These are phyloP conservation scores for Mohoua ochrocephala DNA, from an alignment of 2,113 vertebrate genomes.

Conservation along the genomic window DNA sequence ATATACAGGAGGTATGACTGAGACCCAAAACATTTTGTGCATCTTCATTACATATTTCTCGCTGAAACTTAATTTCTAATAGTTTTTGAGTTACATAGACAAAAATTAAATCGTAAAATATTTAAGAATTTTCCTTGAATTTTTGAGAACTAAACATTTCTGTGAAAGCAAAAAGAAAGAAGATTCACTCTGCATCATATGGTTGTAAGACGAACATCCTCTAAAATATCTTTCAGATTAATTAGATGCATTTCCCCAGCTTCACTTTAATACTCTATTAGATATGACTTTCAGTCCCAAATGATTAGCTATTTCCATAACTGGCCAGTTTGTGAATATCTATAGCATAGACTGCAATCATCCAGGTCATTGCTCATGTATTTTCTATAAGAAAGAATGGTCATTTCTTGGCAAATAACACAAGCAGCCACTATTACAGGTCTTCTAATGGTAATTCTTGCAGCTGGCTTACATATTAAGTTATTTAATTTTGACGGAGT, in stretches of 20 bases:
- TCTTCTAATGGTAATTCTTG: neutral
- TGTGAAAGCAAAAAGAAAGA: neutral
- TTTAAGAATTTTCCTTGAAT: neutral
- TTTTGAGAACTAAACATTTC: neutral
- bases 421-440: neutral
- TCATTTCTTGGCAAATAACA: neutral
- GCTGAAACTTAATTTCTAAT: neutral
- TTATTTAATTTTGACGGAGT: neutral
- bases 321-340: neutral
- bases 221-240: neutral
- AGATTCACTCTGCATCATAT: neutral
- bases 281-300: neutral
- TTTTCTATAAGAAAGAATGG: neutral
- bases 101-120: neutral
- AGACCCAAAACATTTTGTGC: neutral
- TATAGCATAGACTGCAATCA: neutral
- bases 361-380: neutral
- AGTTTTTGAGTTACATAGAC: neutral
- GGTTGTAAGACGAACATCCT: neutral
- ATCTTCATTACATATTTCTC: neutral
- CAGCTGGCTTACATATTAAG: neutral
- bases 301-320: neutral
- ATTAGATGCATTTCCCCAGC: neutral
- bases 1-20: neutral
- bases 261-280: neutral